Evolutionary conservation across 2,888 invertebrate genomes (phyloP), one percentile per base, ranked within the genome.

Genomic region (Leptopilina drosophilae): DNA sequence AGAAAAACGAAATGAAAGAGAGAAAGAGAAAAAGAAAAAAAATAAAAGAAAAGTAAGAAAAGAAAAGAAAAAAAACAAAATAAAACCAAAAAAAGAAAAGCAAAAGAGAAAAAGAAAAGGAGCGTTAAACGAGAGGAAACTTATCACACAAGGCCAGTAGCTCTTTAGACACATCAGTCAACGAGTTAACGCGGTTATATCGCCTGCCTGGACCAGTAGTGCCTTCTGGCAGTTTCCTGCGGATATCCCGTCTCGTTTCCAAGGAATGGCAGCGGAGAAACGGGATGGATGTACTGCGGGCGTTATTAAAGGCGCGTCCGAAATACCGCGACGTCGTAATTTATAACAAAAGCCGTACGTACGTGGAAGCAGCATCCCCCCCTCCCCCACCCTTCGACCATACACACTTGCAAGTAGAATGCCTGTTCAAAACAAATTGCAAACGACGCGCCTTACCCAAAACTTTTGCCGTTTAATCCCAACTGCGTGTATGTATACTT

Each of bases 291-390:
- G 73, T 73, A 73, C 73, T 73, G 73, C 33, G 73, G 53, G 56
- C 73, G 82, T 85, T 83, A 85, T 84, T 84, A 85, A 83, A 83
- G 82, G 81, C 81, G 81, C 79, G 79, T 82, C 82, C 81, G 77
- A 84, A 85, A 82, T 81, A 79, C 78, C 79, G 64, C 79, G 77
- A 49, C 62, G 56, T 64, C 73, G 78, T 83, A 83, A 85, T 84
- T 85, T 82, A 84, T 79, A 73, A 73, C 73, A 40, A 73, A 56
- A 53, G 56, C 73, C 53, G 73, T 53, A 69, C 53, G 73, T 53
- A 69, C 69, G 69, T 69, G 69, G 69, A 53, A 69, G 69, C 53
- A 69, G 26, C 26, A 26, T 26, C 42, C 42, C n/a, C 53, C n/a
- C n/a, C n/a, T n/a, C n/a, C 33, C 14, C 73, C 33, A 2, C 33